phyloP scores from a whole-genome alignment of 1,140 invertebrate genomes.

The Leptopilina clavipes region DNA sequence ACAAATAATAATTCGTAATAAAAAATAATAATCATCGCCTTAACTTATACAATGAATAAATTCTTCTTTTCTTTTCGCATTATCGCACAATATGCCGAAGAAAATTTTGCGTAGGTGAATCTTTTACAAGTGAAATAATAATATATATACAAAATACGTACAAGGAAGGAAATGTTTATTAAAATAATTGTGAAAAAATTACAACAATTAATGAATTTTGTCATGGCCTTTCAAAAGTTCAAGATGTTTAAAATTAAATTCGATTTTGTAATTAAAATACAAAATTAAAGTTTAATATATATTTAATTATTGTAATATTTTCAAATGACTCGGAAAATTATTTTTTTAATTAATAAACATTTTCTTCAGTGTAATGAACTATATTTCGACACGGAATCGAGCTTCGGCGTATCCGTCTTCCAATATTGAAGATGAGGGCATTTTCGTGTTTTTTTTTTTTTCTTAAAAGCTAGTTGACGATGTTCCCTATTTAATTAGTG shows the following conservation, averaged over 20 bases:
- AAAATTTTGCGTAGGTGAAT: constrained; percentile 49
- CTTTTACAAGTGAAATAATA: constrained; percentile 54
- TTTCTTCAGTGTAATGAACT: constrained; percentile 51
- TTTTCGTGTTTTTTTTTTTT: constrained; percentile 50
- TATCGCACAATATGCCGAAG: constrained; percentile 16
- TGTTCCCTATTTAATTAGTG: constrained; percentile 53
- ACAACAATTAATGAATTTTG: too few species aligned
- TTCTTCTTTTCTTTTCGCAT: not conserved
- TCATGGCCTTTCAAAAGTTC: too few species aligned
- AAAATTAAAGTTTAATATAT: too few species aligned
- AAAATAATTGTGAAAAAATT: too few species aligned
- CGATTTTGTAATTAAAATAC: too few species aligned
- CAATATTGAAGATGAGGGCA: constrained; percentile 64
- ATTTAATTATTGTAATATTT: too few species aligned
- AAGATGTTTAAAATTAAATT: too few species aligned
- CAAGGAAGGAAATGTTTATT: too few species aligned
- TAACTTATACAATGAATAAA: constrained; percentile 55
- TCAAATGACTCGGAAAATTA: too few species aligned
- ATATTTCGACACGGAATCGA: constrained; percentile 16
- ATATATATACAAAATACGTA: constrained; percentile 62
- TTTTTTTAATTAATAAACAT: too few species aligned
- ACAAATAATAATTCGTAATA: constrained; percentile 73
- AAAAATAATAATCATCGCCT: constrained; percentile 54
- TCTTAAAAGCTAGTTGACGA: constrained; percentile 45
- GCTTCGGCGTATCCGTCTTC: constrained; percentile 52